Base-by-base conservation (phyloP, 2,113 vertebrate species). In the Cryptotis parvus region DNA sequence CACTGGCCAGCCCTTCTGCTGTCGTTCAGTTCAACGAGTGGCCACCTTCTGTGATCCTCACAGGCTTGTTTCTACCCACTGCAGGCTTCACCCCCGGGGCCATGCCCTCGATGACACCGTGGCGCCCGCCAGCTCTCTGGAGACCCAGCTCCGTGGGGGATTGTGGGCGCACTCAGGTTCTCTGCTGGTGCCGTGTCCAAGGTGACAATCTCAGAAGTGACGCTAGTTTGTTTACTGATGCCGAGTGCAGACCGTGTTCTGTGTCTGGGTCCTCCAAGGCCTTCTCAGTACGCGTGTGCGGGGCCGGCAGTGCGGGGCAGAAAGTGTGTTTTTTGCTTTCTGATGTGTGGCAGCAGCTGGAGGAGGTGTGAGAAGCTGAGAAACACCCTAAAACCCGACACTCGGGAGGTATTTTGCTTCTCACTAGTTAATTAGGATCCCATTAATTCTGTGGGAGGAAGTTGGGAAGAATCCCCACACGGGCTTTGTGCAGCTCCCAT, bases 351-450 rank as follows among this genome's bases (percentile, higher is more conserved):
- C 37, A 73, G 61, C 72, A 14, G 37, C 14, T n/a, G 75, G 55
- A 76, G 20, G 22, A 76, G 27, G 8, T 58, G 45, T 27, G 63
- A 84, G 69, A 37, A 22, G 52, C 58, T 82, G 24, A 41, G 31
- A 70, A 41, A 61, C 68, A 72, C 49, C 70, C 10, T 43, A 27
- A 70, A 76, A 66, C 27, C 35, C 41, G 41, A 68, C 31, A 39
- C 8, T 91, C 35, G 52, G 74, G 66, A 69, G 52, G 72, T 31
- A 84, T 69, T 91, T 68, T 84, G 22, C 74, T 89, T 84, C n/a
- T 70, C 61, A 12, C 26, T 58, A 58, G 6, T 63, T 65, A 80
- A 74, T 87, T 39, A 90, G 27, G 41, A 90, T 43, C 33, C 4
- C 49, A 41, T 85, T 75, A 55, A 77, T 80, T 73, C 86, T 20